Percentiles rank a stretch among this genome's conserved stretches.
These are phyloP conservation scores for Microctonus brassicae DNA, from an alignment of 2,888 invertebrate genomes.

Conservation along the genomic window DNA sequence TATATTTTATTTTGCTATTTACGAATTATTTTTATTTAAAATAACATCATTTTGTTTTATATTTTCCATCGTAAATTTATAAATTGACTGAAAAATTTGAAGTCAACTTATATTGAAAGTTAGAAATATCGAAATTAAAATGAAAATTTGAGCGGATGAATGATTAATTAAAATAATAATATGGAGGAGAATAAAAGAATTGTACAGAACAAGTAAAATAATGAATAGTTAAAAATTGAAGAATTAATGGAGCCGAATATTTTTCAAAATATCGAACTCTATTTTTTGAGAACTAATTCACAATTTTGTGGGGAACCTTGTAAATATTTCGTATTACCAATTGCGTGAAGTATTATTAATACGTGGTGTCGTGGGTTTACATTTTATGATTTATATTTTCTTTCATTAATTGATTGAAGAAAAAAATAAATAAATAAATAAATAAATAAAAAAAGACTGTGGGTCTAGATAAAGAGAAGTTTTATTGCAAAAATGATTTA, in stretches of 20 bases:
- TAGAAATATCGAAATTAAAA: not conserved
- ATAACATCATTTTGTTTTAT: too few species aligned
- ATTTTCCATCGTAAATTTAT: too few species aligned
- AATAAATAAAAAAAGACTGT: too few species aligned
- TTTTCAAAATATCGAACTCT: conserved; percentile 47
- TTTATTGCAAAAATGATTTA: too few species aligned
- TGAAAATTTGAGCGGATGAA: not conserved
- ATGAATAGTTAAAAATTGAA: conserved; percentile 16
- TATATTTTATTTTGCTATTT: too few species aligned
- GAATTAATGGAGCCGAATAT: conserved; percentile 41
- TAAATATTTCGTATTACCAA: conserved; percentile 41
- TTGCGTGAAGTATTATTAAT: conserved; percentile 38
- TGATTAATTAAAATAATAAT: not conserved
- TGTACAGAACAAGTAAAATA: not conserved
- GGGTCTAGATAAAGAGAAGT: too few species aligned
- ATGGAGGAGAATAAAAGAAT: not conserved
- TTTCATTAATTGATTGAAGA: not conserved
- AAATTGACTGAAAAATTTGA: not conserved
- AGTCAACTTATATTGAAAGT: not conserved
- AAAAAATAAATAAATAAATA: not conserved
- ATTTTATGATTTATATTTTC: not conserved
- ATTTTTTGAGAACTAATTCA: conserved; percentile 48
- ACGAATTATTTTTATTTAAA: too few species aligned
- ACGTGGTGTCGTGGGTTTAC: conserved; percentile 35
- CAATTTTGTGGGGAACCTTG: conserved; percentile 38